Base-by-base conservation (phyloP, 2,888 invertebrate species). In the Brachyopa scutellaris region DNA sequence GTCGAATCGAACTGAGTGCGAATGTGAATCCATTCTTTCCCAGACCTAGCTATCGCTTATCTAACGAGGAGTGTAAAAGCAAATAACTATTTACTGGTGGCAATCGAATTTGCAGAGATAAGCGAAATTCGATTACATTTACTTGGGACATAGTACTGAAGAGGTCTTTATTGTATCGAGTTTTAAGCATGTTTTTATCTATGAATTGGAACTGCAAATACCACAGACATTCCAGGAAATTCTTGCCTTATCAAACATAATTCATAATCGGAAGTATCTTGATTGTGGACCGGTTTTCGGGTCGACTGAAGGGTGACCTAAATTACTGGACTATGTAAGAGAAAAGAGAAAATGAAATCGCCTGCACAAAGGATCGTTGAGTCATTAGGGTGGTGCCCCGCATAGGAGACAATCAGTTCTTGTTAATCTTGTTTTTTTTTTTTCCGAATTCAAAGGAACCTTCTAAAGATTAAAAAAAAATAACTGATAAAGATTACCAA, bases 101-200 rank as follows among this genome's bases (percentile, higher is more conserved):
- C 61, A 33, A 76, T 76, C 69, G 62, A 69, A 77, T 79, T 79
- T 31, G 70, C 66, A 38, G 13, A 17, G 66, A 77, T 76, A 82
- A 77, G 70, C 21, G 9, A 19, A 31, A 23, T 57, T 64, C 49
- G 59, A 59, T 45, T 26, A 55, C 33, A 42, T 29, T 49, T n/a
- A 19, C 26, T 13, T 61, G 1, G 23, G 23, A 36, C n/a, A n/a
- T 19, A 66, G 38, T 64, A 29, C 47, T n/a, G 19, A 49, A 55
- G 19, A 17, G 21, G 57, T 36, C 36, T 38, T 53, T 8, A 26
- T 53, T 51, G 31, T 45, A 33, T 42, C 40, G 51, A 51, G 40
- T 49, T 15, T 33, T 36, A 17, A 42, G 47, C 40, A 8, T 9
- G 19, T 36, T 36, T 7, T 66, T 69, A 70, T 69, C 61, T 55